Percentiles rank a stretch among this genome's conserved stretches.
phyloP scores from a whole-genome alignment of 1,140 invertebrate genomes.

The Carcinoscorpius rotundicauda region DNA sequence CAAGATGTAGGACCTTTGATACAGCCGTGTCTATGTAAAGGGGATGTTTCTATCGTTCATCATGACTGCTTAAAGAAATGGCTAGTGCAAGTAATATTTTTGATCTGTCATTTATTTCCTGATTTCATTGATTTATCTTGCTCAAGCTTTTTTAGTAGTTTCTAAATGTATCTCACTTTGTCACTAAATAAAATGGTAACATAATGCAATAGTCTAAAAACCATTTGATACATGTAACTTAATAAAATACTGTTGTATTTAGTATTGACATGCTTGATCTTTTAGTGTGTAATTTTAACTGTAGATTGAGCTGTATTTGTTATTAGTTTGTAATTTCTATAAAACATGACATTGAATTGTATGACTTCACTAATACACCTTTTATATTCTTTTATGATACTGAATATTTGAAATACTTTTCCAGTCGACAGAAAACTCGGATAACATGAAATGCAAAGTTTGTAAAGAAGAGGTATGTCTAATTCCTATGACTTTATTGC shows the following conservation, averaged over 20 bases:
- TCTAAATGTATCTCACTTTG: not conserved
- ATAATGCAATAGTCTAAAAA: not conserved
- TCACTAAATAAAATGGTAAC: not conserved
- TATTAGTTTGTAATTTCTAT: not conserved
- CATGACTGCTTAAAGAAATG: constrained; percentile 82
- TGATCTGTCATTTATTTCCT: not conserved
- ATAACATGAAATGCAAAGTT: constrained; percentile 61
- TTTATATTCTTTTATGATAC: constrained; percentile 5
- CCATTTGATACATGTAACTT: not conserved
- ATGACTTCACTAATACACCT: constrained; percentile 6
- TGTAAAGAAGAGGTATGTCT: constrained; percentile 54
- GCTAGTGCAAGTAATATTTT: constrained; percentile 49
- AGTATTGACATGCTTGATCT: not conserved
- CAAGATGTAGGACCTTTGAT: constrained; percentile 64
- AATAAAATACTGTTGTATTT: not conserved
- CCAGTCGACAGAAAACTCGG: constrained; percentile 49
- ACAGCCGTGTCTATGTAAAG: constrained; percentile 76
- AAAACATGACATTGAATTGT: constrained; percentile 5
- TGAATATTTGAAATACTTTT: constrained; percentile 18
- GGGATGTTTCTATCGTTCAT: constrained; percentile 78
- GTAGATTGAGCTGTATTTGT: not conserved
- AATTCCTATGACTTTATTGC: no score
- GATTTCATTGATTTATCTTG: not conserved
- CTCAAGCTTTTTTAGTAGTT: not conserved
- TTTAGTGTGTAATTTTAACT: not conserved